Evolutionary conservation across 1,140 invertebrate species (phyloP), one percentile per base, ranked within the genome.

Genomic region (Lepidurus couesii): DNA sequence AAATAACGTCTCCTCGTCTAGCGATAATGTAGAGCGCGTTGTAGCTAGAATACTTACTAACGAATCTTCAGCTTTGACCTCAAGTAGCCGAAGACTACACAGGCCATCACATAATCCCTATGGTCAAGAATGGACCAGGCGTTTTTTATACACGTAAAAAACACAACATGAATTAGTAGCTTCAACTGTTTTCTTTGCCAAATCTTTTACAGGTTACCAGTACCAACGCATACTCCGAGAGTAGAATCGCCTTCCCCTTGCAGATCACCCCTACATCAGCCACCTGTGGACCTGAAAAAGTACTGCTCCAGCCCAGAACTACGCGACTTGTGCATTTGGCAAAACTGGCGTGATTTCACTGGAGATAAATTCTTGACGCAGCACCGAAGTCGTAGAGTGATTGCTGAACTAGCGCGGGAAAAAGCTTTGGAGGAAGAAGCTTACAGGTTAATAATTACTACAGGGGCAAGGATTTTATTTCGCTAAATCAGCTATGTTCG

Each of bases 61-160:
- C 34, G 65, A n/a, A 47, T 34, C 65, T n/a, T 16, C 10, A 26
- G 53, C 44, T 47, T 45, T 44, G 42, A 45, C 10, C 21, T 47
- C 44, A 45, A 26, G 26, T 24, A 45, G 65, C 34, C 7, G 13
- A 77, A 42, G 42, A 42, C 11, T 26, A 47, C 34, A 26, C 42
- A 24, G 44, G 45, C 44, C 42, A 43, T 34, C 10, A 7, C 44
- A 16, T 0, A 75, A 79, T 47, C 73, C 78, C 9, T 79, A 42
- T n/a, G 44, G 78, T 10, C 44, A 43, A 44, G 73, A 79, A 42
- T 79, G 78, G 78, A 79, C 78, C 5, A 75, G 75, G 47, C 73
- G 74, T n/a, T 79, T 75, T 44, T 21, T 79, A 10, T 75, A 75
- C 78, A 79, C 73, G 78, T 79, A 75, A 78, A 34, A 24, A 34